These are phyloP conservation scores for Pelagia noctiluca DNA, from an alignment of 30 jellyfish, hydroid and myxozoan species.

Conservation along the genomic window DNA sequence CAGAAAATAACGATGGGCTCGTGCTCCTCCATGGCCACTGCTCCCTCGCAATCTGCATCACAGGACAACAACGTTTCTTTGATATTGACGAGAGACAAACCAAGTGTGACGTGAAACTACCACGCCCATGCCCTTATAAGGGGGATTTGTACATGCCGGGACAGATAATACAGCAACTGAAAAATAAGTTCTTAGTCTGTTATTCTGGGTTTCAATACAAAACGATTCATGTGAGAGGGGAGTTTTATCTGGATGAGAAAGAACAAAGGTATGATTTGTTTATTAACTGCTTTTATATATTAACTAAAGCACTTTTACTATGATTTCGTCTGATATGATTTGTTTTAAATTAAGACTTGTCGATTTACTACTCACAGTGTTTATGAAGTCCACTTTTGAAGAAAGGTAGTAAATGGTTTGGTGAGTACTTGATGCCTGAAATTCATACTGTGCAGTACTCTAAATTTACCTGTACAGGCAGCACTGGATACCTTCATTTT, in stretches of 20 bases:
- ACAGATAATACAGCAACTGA: conserved; percentile 48
- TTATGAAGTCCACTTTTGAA: too few species aligned
- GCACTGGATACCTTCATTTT: too few species aligned
- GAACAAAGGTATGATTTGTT: neutral
- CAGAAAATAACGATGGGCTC: conserved; percentile 67
- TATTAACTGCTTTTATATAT: neutral
- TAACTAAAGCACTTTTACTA: too few species aligned
- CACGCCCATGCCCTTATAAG: conserved; percentile 70
- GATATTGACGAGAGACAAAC: conserved; percentile 45
- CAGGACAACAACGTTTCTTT: conserved; percentile 40
- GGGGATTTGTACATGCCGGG: conserved; percentile 68
- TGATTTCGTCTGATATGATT: too few species aligned
- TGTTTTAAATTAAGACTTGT: too few species aligned
- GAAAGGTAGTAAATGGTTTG: too few species aligned
- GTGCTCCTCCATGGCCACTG: conserved; percentile 61
- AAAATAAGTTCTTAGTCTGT: conserved; percentile 59
- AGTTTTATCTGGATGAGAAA: conserved; percentile 14
- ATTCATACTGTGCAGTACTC: too few species aligned
- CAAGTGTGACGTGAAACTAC: conserved; percentile 34
- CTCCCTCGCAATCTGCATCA: conserved; percentile 45
- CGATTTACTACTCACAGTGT: too few species aligned
- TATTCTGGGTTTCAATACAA: conserved; percentile 46
- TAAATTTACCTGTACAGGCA: too few species aligned
- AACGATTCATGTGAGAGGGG: conserved; percentile 26
- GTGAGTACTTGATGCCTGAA: too few species aligned